Percentiles rank a stretch among this genome's conserved stretches.
phyloP scores from a whole-genome alignment of 2,888 invertebrate species.

The Brassicogethes aeneus region DNA sequence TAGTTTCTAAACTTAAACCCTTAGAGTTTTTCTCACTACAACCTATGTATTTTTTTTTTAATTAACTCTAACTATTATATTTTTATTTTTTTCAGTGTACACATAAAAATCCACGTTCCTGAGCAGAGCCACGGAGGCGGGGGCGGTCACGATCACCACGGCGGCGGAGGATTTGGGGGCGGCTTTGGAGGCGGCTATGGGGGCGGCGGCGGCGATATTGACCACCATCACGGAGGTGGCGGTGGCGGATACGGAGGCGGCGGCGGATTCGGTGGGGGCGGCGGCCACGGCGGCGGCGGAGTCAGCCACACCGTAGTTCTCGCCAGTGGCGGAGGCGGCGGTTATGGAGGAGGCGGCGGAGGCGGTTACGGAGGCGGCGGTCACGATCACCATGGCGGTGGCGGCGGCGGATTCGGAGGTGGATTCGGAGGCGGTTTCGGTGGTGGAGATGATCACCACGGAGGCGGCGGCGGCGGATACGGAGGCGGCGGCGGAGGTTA shows the following conservation, averaged over 20 bases:
- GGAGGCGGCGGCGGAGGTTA: conserved; percentile 30
- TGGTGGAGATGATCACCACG: conserved; percentile 26
- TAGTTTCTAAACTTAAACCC: no score
- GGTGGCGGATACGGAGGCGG: conserved; percentile 35
- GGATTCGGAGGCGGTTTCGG: conserved; percentile 41
- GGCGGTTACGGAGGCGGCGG: conserved; percentile 36
- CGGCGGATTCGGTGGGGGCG: conserved; percentile 30
- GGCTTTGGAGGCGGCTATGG: conserved; percentile 39
- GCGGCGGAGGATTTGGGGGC: conserved; percentile 30
- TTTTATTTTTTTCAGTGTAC: conserved; percentile 11
- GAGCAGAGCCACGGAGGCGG: conserved; percentile 26
- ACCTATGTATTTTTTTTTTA: no score
- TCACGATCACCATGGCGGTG: conserved; percentile 33
- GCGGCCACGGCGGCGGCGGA: conserved; percentile 34
- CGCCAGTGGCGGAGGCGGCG: conserved; percentile 8
- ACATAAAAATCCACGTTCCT: conserved; percentile 11
- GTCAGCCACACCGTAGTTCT: conserved; percentile 1
- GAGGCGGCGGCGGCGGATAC: conserved; percentile 40
- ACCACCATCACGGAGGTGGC: conserved; percentile 35
- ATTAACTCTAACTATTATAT: no score
- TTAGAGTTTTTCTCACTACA: no score
- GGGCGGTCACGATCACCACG: conserved; percentile 33
- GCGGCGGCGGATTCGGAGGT: conserved; percentile 33
- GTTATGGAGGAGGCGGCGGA: conserved; percentile 11
- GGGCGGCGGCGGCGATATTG: conserved; percentile 37